Percentiles rank a stretch among this genome's conserved stretches.
These are phyloP conservation scores for Acanthochromis polyacanthus DNA, from an alignment of 2,113 vertebrate genomes.

Conservation along the genomic window DNA sequence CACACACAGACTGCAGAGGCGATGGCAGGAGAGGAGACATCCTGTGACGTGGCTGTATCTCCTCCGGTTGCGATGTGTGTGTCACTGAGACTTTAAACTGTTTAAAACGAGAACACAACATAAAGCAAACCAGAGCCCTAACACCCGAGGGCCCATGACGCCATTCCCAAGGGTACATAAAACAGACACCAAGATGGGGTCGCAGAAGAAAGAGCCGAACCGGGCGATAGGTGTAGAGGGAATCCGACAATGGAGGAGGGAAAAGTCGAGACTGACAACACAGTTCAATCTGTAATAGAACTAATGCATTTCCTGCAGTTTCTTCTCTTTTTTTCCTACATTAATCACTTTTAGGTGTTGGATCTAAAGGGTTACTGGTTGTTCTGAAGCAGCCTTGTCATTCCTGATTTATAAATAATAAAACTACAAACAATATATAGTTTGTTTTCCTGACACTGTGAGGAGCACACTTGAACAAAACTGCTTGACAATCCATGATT, in stretches of 20 bases:
- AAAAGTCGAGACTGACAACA: too few species aligned
- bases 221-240: background rate
- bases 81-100: slow-evolving; percentile 32
- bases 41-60: slow-evolving; percentile 16
- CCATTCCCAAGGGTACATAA: slow-evolving; percentile 21
- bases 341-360: too few species aligned
- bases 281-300: background rate
- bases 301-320: background rate
- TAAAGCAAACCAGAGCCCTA: slow-evolving; percentile 33
- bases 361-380: too few species aligned
- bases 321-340: background rate
- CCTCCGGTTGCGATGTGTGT: slow-evolving; percentile 12
- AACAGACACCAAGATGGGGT: slow-evolving; percentile 31
- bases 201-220: background rate
- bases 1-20: slow-evolving; percentile 38
- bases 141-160: background rate
- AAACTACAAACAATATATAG: background rate
- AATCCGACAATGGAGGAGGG: background rate
- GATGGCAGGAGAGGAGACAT: slow-evolving; percentile 19
- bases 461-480: background rate
- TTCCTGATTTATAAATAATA: background rate
- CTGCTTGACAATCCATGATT: background rate
- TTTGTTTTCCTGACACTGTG: background rate
- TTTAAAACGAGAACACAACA: slow-evolving; percentile 46
- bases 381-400: background rate